Conservation (phyloP, 1,140 invertebrate species). For the Drosophila tristis region DNA sequence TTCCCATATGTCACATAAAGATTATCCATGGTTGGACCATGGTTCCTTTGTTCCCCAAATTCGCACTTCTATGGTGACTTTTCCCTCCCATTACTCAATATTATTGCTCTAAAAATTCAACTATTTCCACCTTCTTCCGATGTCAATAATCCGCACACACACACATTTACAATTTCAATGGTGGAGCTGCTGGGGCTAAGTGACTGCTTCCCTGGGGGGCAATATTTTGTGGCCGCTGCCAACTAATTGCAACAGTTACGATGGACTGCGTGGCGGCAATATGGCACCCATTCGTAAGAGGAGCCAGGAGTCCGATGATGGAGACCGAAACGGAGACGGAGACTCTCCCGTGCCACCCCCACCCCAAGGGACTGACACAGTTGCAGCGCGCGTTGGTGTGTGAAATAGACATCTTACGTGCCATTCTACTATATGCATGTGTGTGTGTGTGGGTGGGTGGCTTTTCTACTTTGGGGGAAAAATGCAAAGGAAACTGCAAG, state of each 20-base stretch:
- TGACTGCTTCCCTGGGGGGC: slow-evolving; percentile 27
- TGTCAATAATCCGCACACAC: slow-evolving; percentile 52
- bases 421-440: slow-evolving; percentile 32
- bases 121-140: slow-evolving; percentile 44
- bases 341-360: not conserved
- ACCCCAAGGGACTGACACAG: slow-evolving; percentile 22
- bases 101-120: slow-evolving; percentile 27
- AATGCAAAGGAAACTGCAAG: slow-evolving; percentile 34
- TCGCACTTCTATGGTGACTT: slow-evolving; percentile 6
- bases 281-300: slow-evolving; percentile 53
- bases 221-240: slow-evolving; percentile 65
- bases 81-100: slow-evolving; percentile 39
- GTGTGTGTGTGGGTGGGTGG: slow-evolving; percentile 11
- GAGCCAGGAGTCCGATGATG: slow-evolving; percentile 13
- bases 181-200: not conserved
- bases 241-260: slow-evolving; percentile 74
- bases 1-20: slow-evolving; percentile 14
- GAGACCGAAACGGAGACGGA: not conserved
- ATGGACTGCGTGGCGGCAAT: slow-evolving; percentile 39
- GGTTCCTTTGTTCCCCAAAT: too few species aligned
- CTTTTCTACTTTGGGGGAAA: slow-evolving; percentile 12
- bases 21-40: too few species aligned
- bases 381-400: slow-evolving; percentile 66
- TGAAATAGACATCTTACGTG: slow-evolving; percentile 73
- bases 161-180: slow-evolving; percentile 50